These are phyloP conservation scores for Lycocorax pyrrhopterus DNA, from an alignment of 2,113 vertebrate genomes.

Conservation along the genomic window DNA sequence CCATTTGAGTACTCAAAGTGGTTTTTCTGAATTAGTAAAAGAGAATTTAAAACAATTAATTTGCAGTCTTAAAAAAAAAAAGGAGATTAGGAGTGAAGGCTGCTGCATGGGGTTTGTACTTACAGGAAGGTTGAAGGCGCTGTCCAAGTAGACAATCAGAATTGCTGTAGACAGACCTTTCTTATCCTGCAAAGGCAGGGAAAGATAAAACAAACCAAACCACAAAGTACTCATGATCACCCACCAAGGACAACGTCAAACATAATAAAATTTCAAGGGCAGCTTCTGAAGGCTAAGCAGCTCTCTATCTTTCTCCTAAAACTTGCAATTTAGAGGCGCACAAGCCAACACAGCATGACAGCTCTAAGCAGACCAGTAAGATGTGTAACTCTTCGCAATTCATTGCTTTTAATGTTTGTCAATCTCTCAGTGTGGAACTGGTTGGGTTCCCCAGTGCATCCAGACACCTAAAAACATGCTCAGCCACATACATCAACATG, in stretches of 20 bases:
- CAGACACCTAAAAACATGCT: background rate
- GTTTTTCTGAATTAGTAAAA: conserved; percentile 78
- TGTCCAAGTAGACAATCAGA: conserved; percentile 90
- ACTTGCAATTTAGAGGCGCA: background rate
- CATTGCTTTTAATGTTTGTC: background rate
- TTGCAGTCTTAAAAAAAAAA: background rate
- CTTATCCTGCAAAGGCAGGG: conserved; percentile 67
- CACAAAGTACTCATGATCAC: background rate
- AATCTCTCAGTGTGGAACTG: background rate
- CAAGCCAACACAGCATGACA: background rate
- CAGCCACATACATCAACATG: background rate
- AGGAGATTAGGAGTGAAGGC: background rate
- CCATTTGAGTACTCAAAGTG: conserved; percentile 81
- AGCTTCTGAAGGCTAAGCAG: background rate
- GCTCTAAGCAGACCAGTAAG: background rate
- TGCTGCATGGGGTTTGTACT: conserved; percentile 58
- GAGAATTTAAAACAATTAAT: background rate
- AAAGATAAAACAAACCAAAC: background rate
- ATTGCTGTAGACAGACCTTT: conserved; percentile 82
- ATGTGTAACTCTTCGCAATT: background rate
- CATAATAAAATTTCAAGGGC: background rate
- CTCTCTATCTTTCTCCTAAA: background rate
- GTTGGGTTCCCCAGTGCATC: background rate
- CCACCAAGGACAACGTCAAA: background rate
- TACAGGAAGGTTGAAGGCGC: conserved; percentile 88